Evolutionary conservation across 1,140 invertebrate species (phyloP).

Genomic region (Acyrthosiphon pisum): DNA sequence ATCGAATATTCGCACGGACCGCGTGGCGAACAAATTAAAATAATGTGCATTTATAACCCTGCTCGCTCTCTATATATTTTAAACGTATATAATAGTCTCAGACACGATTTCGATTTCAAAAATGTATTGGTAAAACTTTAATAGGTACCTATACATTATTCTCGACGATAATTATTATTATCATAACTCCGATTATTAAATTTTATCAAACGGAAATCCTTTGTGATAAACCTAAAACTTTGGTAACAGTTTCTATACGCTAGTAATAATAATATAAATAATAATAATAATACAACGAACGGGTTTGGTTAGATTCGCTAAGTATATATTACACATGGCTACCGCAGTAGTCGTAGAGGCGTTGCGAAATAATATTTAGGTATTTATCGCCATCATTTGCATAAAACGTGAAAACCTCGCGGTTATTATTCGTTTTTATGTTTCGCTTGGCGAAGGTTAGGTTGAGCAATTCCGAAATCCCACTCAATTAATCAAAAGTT

Average conservation of each 20-base stretch:
- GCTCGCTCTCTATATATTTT: neutral
- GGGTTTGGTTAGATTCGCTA: neutral
- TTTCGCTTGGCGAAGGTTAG: neutral
- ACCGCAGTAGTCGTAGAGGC: neutral
- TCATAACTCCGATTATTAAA: neutral
- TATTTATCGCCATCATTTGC: neutral
- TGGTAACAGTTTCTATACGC: neutral
- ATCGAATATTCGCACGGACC: neutral
- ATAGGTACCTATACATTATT: neutral
- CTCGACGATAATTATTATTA: neutral
- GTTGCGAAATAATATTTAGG: neutral
- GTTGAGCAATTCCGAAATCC: neutral
- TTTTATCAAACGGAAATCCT: neutral
- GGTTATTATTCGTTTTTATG: neutral
- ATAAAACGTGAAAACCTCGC: conserved; percentile 9
- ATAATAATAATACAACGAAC: neutral
- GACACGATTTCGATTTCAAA: neutral
- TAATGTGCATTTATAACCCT: neutral
- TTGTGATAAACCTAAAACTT: neutral
- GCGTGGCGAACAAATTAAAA: neutral
- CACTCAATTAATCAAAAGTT: conserved; percentile 8
- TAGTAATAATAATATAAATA: neutral
- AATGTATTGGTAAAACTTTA: neutral
- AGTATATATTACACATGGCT: neutral
- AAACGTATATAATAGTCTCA: neutral